Evolutionary conservation across 2,113 vertebrate genomes (phyloP).

Genomic region (Tenrec ecaudatus): DNA sequence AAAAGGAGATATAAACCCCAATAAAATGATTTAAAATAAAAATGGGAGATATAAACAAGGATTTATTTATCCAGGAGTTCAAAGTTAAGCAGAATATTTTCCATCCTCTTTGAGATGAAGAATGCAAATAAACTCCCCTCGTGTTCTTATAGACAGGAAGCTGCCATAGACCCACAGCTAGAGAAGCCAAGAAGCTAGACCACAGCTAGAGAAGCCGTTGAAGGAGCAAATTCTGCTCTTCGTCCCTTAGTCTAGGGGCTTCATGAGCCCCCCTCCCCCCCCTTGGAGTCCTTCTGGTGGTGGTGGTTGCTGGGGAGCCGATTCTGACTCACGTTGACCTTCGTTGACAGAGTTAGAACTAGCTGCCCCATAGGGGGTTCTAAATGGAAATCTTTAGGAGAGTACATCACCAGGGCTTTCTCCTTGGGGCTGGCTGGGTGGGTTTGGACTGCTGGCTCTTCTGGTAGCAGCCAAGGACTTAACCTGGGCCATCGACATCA

Average conservation of each 20-base stretch:
- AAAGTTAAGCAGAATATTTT: conserved; percentile 71
- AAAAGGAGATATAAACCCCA: conserved; percentile 74
- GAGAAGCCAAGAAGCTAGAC: conserved; percentile 51
- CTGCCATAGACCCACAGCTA: conserved; percentile 25
- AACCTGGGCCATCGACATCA: neutral
- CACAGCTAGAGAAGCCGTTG: conserved; percentile 18
- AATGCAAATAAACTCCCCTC: conserved; percentile 64
- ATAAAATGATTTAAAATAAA: too few relatives aligned
- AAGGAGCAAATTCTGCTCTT: conserved; percentile 33
- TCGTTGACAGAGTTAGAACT: neutral
- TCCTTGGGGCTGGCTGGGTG: neutral
- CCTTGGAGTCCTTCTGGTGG: neutral
- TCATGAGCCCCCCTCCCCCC: neutral
- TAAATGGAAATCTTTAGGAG: neutral
- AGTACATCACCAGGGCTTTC: neutral
- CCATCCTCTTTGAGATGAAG: conserved; percentile 71
- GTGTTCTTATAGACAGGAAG: conserved; percentile 27
- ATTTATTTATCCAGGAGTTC: conserved; percentile 75
- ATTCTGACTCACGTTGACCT: neutral
- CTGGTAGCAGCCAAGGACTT: neutral
- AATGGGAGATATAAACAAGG: conserved; percentile 68
- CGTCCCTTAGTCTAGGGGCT: neutral
- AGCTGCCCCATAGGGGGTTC: neutral
- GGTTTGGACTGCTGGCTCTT: neutral
- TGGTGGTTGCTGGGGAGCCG: neutral